Percentiles rank a stretch among this genome's conserved stretches.
Evolutionary conservation across 2,888 invertebrate genomes (phyloP).

Genomic region (Gryllus longicercus): DNA sequence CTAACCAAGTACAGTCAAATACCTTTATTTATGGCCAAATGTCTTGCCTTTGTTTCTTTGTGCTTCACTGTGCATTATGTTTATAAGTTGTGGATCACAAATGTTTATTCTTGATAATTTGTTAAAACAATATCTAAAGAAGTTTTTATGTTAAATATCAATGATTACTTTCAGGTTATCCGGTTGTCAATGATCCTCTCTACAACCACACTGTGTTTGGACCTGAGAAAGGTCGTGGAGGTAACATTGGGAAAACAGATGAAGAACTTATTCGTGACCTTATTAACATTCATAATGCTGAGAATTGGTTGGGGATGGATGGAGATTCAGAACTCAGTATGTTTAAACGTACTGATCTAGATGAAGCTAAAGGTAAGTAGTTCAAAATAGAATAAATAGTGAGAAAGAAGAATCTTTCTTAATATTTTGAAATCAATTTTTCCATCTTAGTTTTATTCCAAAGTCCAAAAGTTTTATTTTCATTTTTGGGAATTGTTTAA

Average conservation of each 20-base stretch:
- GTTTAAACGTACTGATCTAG: conserved; percentile 70
- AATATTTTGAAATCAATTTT: too few relatives aligned
- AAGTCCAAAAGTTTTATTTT: too few relatives aligned
- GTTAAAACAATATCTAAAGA: too few relatives aligned
- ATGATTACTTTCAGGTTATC: conserved; percentile 68
- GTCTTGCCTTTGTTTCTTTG: too few relatives aligned
- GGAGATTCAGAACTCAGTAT: conserved; percentile 79
- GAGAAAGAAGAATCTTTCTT: too few relatives aligned
- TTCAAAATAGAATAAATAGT: neutral
- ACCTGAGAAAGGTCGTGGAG: conserved; percentile 83
- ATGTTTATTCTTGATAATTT: too few relatives aligned
- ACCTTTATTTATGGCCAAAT: too few relatives aligned
- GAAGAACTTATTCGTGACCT: conserved; percentile 84
- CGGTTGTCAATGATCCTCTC: conserved; percentile 94
- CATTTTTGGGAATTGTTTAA: too few relatives aligned
- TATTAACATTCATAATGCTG: conserved; percentile 88
- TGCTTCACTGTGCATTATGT: too few relatives aligned
- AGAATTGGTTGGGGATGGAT: conserved; percentile 90
- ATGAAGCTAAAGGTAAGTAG: conserved; percentile 50
- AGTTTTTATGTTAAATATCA: neutral
- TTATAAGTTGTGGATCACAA: too few relatives aligned
- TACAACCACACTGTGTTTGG: conserved; percentile 97
- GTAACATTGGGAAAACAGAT: conserved; percentile 83
- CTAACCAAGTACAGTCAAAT: too few relatives aligned
- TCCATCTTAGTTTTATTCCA: too few relatives aligned